Conservation (phyloP, 1,140 invertebrate genomes). For the Dreissena rostriformis region DNA sequence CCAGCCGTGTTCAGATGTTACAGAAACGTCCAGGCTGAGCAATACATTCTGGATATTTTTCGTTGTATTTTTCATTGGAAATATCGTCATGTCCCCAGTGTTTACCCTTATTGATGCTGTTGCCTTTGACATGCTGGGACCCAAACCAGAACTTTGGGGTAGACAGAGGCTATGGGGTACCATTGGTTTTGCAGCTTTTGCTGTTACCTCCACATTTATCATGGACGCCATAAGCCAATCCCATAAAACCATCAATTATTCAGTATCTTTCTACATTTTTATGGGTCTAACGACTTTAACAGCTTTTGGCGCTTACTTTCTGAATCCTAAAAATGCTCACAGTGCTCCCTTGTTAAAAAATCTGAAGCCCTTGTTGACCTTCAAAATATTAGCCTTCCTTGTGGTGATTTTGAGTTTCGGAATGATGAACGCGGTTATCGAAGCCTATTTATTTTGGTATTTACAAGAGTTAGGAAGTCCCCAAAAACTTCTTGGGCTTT, state of each 20-base stretch:
- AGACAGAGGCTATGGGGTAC: conserved; percentile 68
- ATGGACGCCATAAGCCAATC: conserved; percentile 66
- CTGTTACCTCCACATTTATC: conserved; percentile 70
- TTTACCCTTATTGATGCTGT: conserved; percentile 68
- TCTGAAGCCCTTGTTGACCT: conserved; percentile 57
- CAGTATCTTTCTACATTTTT: conserved; percentile 72
- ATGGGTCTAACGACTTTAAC: conserved; percentile 59
- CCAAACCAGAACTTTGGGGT: conserved; percentile 58
- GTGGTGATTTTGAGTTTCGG: conserved; percentile 91
- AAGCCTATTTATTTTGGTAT: conserved; percentile 95
- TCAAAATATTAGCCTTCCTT: conserved; percentile 81
- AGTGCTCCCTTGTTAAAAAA: conserved; percentile 65
- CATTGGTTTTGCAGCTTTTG: conserved; percentile 64
- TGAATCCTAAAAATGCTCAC: conserved; percentile 62
- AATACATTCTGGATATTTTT: conserved; percentile 64
- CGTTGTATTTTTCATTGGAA: conserved; percentile 59
- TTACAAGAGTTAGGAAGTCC: conserved; percentile 87
- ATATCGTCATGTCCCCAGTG: conserved; percentile 63
- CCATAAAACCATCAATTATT: conserved; percentile 60
- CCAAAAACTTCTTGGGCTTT: conserved; percentile 91
- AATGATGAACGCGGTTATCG: conserved; percentile 92
- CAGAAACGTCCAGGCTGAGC: conserved; percentile 23
- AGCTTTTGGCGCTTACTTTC: conserved; percentile 60
- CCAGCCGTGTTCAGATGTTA: conserved; percentile 1
- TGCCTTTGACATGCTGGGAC: conserved; percentile 65